These are phyloP conservation scores for Augochlorella aurata DNA, from an alignment of 2,888 invertebrate species.

Conservation along the genomic window DNA sequence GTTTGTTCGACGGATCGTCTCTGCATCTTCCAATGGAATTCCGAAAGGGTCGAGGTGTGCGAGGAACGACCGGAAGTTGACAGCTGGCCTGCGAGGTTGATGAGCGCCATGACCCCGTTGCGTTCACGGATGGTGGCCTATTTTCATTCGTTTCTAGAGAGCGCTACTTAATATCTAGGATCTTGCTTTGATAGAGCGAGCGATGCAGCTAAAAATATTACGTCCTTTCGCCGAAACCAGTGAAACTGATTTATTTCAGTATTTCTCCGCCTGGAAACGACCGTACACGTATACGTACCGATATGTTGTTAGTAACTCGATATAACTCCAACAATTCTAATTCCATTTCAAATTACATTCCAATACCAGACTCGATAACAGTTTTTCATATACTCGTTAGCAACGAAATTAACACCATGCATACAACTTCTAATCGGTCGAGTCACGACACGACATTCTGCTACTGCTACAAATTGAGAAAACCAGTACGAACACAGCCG, in stretches of 20 bases:
- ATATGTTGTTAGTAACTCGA: no score
- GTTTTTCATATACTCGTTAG: no score
- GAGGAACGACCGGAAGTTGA: constrained; percentile 21
- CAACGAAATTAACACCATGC: no score
- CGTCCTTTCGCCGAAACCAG: background rate
- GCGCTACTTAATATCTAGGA: background rate
- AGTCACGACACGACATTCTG: no score
- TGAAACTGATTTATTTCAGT: background rate
- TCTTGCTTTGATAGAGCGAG: background rate
- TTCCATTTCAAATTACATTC: background rate
- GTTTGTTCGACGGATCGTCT: background rate
- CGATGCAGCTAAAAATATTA: background rate
- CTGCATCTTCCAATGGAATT: background rate
- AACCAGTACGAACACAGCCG: background rate
- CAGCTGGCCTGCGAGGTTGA: constrained; percentile 19
- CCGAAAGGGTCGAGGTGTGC: background rate
- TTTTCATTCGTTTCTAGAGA: constrained; percentile 6
- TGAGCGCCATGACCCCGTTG: constrained; percentile 39
- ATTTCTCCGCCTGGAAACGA: background rate
- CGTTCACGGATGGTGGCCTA: background rate
- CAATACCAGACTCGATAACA: no score
- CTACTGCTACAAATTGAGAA: no score
- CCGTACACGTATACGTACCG: background rate
- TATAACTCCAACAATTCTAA: background rate
- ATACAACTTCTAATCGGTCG: no score